A percentile compares a stretch with the other conserved stretches of the same genome.
Conservation (phyloP, 2,888 invertebrate genomes). For the Erebia palarica region DNA sequence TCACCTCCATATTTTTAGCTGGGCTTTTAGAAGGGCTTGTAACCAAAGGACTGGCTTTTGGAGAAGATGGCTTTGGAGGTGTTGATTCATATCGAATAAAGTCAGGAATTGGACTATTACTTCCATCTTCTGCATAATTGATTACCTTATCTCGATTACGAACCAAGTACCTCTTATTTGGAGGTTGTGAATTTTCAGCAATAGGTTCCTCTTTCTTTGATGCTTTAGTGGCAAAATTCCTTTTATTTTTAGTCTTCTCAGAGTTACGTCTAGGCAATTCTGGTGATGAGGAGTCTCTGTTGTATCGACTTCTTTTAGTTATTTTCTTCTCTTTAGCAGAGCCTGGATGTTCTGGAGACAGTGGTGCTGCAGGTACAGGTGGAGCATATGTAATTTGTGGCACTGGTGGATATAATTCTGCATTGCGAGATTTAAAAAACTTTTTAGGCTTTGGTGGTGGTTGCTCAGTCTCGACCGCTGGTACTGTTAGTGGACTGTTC, state of each 20-base stretch:
- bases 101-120: slow-evolving; percentile 78
- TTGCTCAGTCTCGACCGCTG: slow-evolving; percentile 77
- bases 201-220: slow-evolving; percentile 70
- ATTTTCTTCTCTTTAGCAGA: slow-evolving; percentile 71
- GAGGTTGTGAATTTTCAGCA: slow-evolving; percentile 70
- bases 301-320: slow-evolving; percentile 66
- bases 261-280: slow-evolving; percentile 73
- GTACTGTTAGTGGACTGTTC: slow-evolving; percentile 79
- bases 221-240: slow-evolving; percentile 70
- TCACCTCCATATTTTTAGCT: slow-evolving; percentile 61
- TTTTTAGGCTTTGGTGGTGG: slow-evolving; percentile 90
- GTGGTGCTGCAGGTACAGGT: slow-evolving; percentile 70
- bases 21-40: slow-evolving; percentile 60
- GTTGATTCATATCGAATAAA: slow-evolving; percentile 67
- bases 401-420: slow-evolving; percentile 82
- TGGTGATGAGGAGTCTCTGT: slow-evolving; percentile 76
- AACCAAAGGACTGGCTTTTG: slow-evolving; percentile 73
- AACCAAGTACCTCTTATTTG: slow-evolving; percentile 77
- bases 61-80: slow-evolving; percentile 65
- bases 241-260: slow-evolving; percentile 71
- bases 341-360: slow-evolving; percentile 70
- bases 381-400: slow-evolving; percentile 80
- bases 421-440: slow-evolving; percentile 93
- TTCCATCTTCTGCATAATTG: slow-evolving; percentile 85
- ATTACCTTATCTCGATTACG: slow-evolving; percentile 83